These are phyloP conservation scores for Tangara arthus DNA, from an alignment of 2,797 vertebrate species.

Conservation along the genomic window DNA sequence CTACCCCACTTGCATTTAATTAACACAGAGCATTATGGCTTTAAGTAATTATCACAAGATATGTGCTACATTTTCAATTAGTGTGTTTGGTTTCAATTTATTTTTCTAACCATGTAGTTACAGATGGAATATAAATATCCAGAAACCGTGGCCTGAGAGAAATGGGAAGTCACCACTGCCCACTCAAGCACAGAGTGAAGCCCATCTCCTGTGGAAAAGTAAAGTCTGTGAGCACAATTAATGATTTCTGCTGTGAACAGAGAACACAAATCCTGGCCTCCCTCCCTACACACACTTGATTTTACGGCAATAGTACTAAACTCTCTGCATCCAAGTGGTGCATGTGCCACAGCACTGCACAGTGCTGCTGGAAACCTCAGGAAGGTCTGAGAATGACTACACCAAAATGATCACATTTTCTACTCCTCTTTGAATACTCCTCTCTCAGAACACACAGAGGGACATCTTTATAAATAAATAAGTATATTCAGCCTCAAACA, in stretches of 20 bases:
- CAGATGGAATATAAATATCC: background rate
- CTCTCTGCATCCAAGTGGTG: background rate
- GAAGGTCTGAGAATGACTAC: background rate
- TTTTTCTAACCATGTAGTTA: background rate
- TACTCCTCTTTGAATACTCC: background rate
- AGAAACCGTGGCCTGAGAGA: background rate
- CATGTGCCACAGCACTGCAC: background rate
- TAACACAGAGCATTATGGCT: background rate
- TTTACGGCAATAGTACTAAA: background rate
- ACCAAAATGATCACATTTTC: background rate
- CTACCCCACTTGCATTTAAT: background rate
- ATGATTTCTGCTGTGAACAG: background rate
- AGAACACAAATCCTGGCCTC: background rate
- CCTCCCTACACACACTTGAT: rapidly evolving
- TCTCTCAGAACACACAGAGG: background rate
- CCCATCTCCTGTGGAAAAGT: background rate
- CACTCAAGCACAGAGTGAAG: background rate
- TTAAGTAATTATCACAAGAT: background rate
- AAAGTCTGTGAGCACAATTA: background rate
- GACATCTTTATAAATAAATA: background rate
- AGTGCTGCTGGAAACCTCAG: background rate
- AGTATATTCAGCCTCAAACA: background rate
- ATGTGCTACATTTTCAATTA: background rate
- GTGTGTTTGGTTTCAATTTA: background rate
- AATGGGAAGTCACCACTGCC: background rate